A percentile compares a stretch with the other conserved stretches of the same genome.
Evolutionary conservation across 2,797 vertebrate genomes (phyloP).

Genomic region (Petrocephalus sullivani): DNA sequence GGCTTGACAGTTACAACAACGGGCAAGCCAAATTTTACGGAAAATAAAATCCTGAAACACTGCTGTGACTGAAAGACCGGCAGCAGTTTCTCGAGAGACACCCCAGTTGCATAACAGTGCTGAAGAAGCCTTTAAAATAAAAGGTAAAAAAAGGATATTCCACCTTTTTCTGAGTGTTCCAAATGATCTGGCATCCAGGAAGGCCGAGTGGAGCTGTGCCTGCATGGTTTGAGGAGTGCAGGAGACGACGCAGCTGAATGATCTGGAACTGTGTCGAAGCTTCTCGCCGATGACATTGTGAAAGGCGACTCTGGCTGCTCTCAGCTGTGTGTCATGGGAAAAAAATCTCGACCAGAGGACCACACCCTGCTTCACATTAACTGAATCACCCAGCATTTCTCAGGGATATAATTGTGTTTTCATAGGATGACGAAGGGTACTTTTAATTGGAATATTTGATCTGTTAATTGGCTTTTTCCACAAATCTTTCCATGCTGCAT

Average conservation of each 20-base stretch:
- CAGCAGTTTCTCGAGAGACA: neutral
- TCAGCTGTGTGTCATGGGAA: neutral
- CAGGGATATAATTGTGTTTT: neutral
- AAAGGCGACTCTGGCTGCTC: neutral
- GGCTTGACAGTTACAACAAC: neutral
- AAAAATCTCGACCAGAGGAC: neutral
- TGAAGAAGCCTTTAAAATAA: slow-evolving; percentile 51
- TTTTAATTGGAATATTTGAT: neutral
- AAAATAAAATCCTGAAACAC: neutral
- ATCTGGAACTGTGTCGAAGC: neutral
- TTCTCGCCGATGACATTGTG: neutral
- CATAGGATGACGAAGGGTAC: neutral
- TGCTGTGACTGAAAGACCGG: neutral
- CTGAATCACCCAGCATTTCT: neutral
- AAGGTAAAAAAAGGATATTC: slow-evolving; percentile 31
- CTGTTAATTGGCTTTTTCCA: neutral
- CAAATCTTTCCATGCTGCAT: neutral
- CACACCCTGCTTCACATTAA: neutral
- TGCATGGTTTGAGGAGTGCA: neutral
- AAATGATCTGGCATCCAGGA: neutral
- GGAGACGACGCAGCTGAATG: neutral
- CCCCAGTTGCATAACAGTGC: slow-evolving; percentile 51
- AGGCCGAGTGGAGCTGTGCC: neutral
- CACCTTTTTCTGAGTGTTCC: neutral
- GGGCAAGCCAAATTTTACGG: neutral